These are phyloP conservation scores for Grallaria varia DNA, from an alignment of 2,113 vertebrate species.

Conservation along the genomic window DNA sequence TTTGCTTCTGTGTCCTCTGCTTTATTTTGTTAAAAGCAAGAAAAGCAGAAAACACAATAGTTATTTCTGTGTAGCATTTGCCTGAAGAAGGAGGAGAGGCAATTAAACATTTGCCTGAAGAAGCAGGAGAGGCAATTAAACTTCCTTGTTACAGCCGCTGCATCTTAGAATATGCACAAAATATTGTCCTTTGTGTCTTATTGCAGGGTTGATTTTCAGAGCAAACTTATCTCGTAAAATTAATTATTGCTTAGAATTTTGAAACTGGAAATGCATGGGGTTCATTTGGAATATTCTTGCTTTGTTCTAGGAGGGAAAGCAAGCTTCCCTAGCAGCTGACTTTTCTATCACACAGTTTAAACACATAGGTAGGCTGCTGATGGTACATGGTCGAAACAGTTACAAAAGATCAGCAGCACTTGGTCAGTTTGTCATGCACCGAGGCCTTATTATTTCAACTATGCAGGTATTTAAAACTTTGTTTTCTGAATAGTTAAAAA, in stretches of 20 bases:
- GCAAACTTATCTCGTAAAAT: neutral
- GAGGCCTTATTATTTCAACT: slow-evolving; percentile 97
- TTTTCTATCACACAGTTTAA: slow-evolving; percentile 96
- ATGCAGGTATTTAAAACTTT: slow-evolving; percentile 85
- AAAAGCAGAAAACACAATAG: neutral
- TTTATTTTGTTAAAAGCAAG: neutral
- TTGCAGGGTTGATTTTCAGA: neutral
- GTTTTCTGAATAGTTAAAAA: neutral
- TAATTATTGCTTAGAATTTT: neutral
- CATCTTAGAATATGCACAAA: neutral
- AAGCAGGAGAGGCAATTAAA: neutral
- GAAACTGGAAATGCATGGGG: neutral
- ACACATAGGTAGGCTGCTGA: slow-evolving; percentile 90
- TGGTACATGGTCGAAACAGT: slow-evolving; percentile 98
- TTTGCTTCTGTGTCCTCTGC: neutral
- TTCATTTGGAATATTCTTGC: neutral
- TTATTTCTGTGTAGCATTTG: neutral
- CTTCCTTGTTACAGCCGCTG: neutral
- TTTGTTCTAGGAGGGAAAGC: slow-evolving; percentile 88
- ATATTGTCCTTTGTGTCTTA: neutral
- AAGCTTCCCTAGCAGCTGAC: slow-evolving; percentile 95
- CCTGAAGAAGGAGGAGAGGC: neutral
- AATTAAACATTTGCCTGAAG: neutral
- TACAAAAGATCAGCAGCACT: slow-evolving; percentile 96
- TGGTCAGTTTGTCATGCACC: slow-evolving; percentile 97